Evolutionary conservation across 2,113 vertebrate genomes (phyloP), one percentile per base, ranked within the genome.

Genomic region (Centropus bengalensis): DNA sequence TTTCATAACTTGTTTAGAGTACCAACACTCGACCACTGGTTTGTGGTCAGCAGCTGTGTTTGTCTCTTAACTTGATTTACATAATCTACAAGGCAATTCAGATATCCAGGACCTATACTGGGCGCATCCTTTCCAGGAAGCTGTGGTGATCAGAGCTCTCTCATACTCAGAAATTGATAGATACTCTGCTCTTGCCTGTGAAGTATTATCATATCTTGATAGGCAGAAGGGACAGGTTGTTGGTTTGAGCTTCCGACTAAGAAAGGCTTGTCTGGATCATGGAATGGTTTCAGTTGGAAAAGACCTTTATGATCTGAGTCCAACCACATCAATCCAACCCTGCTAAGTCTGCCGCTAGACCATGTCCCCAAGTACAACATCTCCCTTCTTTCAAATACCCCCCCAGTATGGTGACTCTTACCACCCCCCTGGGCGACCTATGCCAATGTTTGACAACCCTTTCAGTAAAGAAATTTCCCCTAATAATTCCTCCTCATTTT

Each of bases 21-120:
- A 14, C 8, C 5, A 10, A 4, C 9, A 1, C 28, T 73, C 18
- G 0, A 5, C 52, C 8, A 8, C 69, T 66, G 40, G 14, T 19
- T 24, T 79, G 20, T 51, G 66, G 9, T 60, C 22, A 62, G 38
- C 23, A 44, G 13, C 62, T 60, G 27, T 18, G 52, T 11, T 32
- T 68, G 67, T 30, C 7, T 42, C 73, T 63, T 12, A 27, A 38
- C 45, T 62, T 30, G 58, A 11, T 15, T 51, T 47, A n/a, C 42
- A 40, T 86, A 19, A 9, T 49, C 40, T 82, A 44, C 45, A 33
- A 33, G 68, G 76, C 14, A 6, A 62, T 51, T 56, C 14, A 3
- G 12, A 1, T 26, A 19, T 8, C 14, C 38, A 33, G 40, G 33
- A 20, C 42, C 38, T 49, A 63, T 49, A 13, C 0, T 66, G 56